Evolutionary conservation across 2,113 vertebrate species (phyloP), one percentile per base, ranked within the genome.

Genomic region (Melanostigma gelatinosum): DNA sequence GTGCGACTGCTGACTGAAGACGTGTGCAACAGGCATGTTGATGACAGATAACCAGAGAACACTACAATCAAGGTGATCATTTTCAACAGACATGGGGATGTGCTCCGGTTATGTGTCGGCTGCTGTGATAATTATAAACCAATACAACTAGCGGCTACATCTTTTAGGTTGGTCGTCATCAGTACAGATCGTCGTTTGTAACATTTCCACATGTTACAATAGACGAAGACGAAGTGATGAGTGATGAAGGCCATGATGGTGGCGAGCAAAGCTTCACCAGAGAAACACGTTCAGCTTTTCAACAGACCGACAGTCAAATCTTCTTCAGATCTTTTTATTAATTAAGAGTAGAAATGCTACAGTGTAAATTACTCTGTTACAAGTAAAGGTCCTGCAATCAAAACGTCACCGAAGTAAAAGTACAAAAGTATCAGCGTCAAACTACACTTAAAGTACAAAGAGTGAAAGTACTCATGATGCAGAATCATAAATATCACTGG

Each of bases 1-100:
- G 67, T n/a, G 15, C 5, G 29, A 15, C 63, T n/a, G 55, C 42
- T 82, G 57, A 81, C 7, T 55, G 60, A 72, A 27, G 48, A 50
- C 2, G 18, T 13, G 62, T 83, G 48, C 75, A 24, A 3, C 48
- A 62, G 36, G 12, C 11, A 58, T 27, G 42, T 42, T 27, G 40
- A 52, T 75, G 48, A 71, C 36, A 73, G 5, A 58, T 32, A 13
- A 58, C 0, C 1, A 1, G 6, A 29, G 46, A 62, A 29, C 52
- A 70, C 3, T 52, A 36, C 32, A n/a, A 10, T 34, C 18, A 40
- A 40, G 58, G 42, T 82, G 72, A 79, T 75, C 0, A 50, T 65
- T 83, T 65, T 75, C 32, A 34, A 1, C 42, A 50, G 44, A 1
- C 16, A 46, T 9, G 3, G 6, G 44, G 1, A 27, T 34, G 40